Base-by-base conservation (phyloP, 2,113 vertebrate genomes). In the Muntiacus reevesi region DNA sequence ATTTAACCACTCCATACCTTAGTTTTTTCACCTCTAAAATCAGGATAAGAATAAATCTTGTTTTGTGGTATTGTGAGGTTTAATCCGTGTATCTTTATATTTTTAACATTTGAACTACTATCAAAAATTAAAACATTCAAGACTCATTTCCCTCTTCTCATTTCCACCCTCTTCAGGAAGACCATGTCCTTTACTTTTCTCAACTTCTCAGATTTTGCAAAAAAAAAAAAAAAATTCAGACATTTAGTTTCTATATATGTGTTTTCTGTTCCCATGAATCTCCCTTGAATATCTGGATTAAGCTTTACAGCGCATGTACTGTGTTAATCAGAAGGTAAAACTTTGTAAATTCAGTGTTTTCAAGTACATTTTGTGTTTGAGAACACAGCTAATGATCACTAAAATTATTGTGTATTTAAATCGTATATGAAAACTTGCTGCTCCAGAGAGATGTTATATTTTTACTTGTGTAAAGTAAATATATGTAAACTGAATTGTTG, bases 381-480 rank as follows among this genome's bases (percentile, higher is more conserved):
- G 76, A 92, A 36, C 52, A 81, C 78, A n/a, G 30, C 76, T 94
- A 54, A 59, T 89, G 52, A 87, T 78, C 30, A 93, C 78, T 60
- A 88, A 74, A 81, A 88, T 67, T 94, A 59, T 55, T 89, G 59
- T 86, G 21, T 82, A 67, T 91, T 96, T 91, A 93, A 88, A 81
- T 74, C 21, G 45, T 59, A 27, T 21, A 36, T 64, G 52, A 91
- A 91, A 82, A 30, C 23, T 3, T 76, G 62, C 19, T 92, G n/a
- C 40, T 76, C 4, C 33, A 89, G 62, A 86, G 89, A 86, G 47
- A 87, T 27, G 45, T 43, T 54, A 2, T 52, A 6, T 87, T 62
- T 86, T 52, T 57, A 36, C 91, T 83, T 79, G 30, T 50, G 7
- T 78, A 74, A 92, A 27, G 74, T 92, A 87, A 19, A 57, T 92